These are phyloP conservation scores for Euzetes globulus DNA, from an alignment of 2,888 invertebrate species.

Conservation along the genomic window DNA sequence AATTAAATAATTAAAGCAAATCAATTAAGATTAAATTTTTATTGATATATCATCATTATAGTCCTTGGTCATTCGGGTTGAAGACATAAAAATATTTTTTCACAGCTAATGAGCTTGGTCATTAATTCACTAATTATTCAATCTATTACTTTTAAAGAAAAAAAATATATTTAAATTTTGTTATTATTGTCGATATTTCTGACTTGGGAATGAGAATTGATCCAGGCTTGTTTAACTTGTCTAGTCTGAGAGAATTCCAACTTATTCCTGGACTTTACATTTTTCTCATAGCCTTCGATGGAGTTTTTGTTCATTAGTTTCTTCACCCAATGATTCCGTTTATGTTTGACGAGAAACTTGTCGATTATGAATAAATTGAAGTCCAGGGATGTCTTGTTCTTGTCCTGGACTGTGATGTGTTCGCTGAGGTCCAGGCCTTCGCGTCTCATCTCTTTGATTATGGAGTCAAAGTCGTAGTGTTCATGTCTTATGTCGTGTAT, in stretches of 20 bases:
- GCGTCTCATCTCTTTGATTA: constrained; percentile 25
- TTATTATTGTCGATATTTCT: neutral
- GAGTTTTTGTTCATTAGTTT: neutral
- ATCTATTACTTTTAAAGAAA: too few relatives aligned
- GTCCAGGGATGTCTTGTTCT: constrained; percentile 6
- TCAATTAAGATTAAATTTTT: too few relatives aligned
- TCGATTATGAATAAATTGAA: constrained; percentile 25
- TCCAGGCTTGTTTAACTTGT: neutral
- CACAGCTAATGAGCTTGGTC: too few relatives aligned
- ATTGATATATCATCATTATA: too few relatives aligned
- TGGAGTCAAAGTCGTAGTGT: constrained; percentile 27
- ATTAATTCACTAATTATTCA: too few relatives aligned
- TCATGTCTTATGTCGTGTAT: constrained; percentile 62
- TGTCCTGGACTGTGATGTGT: neutral
- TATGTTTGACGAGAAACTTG: constrained; percentile 23
- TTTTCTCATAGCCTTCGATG: neutral
- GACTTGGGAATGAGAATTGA: neutral
- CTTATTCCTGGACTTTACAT: neutral
- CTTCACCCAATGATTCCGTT: constrained; percentile 17
- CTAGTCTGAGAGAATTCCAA: neutral
- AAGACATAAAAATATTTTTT: too few relatives aligned
- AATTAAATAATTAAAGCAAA: too few relatives aligned
- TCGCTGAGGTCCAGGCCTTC: constrained; percentile 15
- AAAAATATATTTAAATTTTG: too few relatives aligned
- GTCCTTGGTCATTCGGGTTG: too few relatives aligned